Evolutionary conservation across 1,140 invertebrate genomes (phyloP).

Genomic region (Euura saliciscinereae): DNA sequence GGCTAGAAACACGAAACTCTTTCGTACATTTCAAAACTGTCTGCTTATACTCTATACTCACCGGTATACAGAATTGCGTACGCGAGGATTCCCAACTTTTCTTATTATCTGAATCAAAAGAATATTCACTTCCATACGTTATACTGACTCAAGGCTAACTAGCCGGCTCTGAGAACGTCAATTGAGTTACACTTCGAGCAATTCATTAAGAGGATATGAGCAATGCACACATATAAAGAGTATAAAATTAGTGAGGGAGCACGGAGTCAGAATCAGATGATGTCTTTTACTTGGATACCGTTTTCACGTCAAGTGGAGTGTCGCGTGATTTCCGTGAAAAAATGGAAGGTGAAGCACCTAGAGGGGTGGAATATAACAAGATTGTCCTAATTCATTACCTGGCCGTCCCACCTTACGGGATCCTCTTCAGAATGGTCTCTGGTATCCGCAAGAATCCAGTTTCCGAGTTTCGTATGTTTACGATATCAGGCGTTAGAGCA

Average conservation of each 20-base stretch:
- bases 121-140: neutral
- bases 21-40: neutral
- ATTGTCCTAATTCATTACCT: neutral
- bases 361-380: neutral
- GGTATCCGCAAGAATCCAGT: conserved; percentile 6
- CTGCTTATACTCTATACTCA: neutral
- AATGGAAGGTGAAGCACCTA: too few relatives aligned
- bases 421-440: conserved; percentile 7
- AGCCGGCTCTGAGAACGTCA: too few relatives aligned
- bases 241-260: too few relatives aligned
- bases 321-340: too few relatives aligned
- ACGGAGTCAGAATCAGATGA: too few relatives aligned
- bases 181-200: too few relatives aligned
- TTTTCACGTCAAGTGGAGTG: too few relatives aligned
- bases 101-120: neutral
- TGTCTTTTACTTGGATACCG: too few relatives aligned
- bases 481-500: conserved; percentile 47
- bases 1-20: neutral
- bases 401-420: neutral
- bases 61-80: neutral
- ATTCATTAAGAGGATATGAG: too few relatives aligned
- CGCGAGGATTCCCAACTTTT: neutral
- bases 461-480: conserved; percentile 25
- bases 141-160: neutral
- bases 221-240: too few relatives aligned